phyloP scores from a whole-genome alignment of 1,140 invertebrate genomes.

The Dryas iulia region DNA sequence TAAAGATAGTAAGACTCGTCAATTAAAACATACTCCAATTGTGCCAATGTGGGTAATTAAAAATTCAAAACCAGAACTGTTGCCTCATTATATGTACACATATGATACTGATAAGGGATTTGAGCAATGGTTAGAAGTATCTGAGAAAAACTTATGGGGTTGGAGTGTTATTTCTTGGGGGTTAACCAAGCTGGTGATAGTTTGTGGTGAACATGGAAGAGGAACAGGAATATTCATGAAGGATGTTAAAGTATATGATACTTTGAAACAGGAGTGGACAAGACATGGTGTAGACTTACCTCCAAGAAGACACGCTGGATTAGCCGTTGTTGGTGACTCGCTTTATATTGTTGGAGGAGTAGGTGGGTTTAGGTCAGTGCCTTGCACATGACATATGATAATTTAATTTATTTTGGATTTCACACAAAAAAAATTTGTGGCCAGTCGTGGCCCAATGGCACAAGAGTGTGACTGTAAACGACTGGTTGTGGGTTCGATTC shows the following conservation, averaged over 20 bases:
- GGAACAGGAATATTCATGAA: constrained; percentile 59
- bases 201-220: constrained; percentile 61
- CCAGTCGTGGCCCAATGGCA: too few relatives aligned
- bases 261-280: constrained; percentile 56
- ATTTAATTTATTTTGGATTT: neutral
- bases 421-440: too few relatives aligned
- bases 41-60: constrained; percentile 55
- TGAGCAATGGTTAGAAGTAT: constrained; percentile 57
- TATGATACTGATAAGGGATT: constrained; percentile 49
- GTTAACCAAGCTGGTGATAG: constrained; percentile 52
- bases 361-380: constrained; percentile 64
- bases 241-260: constrained; percentile 65
- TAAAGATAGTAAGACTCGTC: constrained; percentile 44
- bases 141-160: constrained; percentile 66
- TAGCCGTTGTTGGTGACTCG: constrained; percentile 51
- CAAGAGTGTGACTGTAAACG: too few relatives aligned
- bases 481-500: too few relatives aligned
- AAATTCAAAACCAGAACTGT: constrained; percentile 42
- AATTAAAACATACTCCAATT: constrained; percentile 44
- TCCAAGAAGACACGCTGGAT: constrained; percentile 53
- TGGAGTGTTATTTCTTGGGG: constrained; percentile 60
- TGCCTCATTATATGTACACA: constrained; percentile 55
- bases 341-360: constrained; percentile 66
- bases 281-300: constrained; percentile 60
- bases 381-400: constrained; percentile 8